Base-by-base conservation (phyloP, 2,113 vertebrate species). In the Collichthys lucidus region DNA sequence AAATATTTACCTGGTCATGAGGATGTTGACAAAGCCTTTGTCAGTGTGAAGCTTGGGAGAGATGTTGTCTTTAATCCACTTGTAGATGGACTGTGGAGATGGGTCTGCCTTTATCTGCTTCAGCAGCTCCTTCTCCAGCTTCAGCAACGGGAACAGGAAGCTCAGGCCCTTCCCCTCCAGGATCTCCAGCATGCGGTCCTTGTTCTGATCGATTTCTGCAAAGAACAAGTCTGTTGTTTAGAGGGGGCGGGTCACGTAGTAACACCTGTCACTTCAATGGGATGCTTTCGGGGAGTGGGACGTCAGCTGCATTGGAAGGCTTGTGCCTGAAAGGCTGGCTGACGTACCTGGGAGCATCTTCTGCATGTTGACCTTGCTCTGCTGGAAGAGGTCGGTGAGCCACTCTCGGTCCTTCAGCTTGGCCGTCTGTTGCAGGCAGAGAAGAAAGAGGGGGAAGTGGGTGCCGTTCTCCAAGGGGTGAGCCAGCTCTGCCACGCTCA, bases 41-140 rank as follows among this genome's bases (percentile, higher is more conserved):
- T 99, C 98, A 47, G 96, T 96, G 95, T 99, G 98, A 85, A 99
- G 97, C 94, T 97, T 98, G 83, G 97, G 97, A 78, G 98, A 99
- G 94, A 99, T 98, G 94, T 99, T 99, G 94, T 99, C 98, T 94
- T 99, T 99, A 91, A 99, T 99, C 98, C 98, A 99, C 93, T 99
- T 99, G 93, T 99, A 99, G 94, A 99, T 98, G 91, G 96, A 94
- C 94, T 99, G 98, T 89, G 98, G 98, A 90, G 97, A 98, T 81
- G 98, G 98, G 93, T 99, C 98, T 10, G 96, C 96, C 90, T 96
- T 96, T 76, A 99, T 99, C 94, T 99, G 98, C 93, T 98, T 97
- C 88, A 99, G 94, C 74, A 99, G 95, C 91, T 99, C 98, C 93
- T 99, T 99, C 94, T 99, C 98, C 95, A 99, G 96, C 95, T 99